Base-by-base conservation (phyloP, 2,888 invertebrate species). In the Eupithecia pulchellata region DNA sequence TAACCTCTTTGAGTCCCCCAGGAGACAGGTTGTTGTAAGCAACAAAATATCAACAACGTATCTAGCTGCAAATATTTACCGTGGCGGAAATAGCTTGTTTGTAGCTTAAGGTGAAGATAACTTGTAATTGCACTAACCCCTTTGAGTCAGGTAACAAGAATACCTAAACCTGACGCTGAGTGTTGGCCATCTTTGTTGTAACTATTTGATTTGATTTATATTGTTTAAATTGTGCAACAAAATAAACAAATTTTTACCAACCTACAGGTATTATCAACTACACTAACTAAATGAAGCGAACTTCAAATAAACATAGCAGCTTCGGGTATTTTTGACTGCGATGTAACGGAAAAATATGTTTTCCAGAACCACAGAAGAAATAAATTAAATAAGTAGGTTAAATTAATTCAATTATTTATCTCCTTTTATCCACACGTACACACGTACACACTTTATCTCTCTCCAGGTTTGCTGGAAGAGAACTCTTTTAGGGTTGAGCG, bases 31-130 rank as follows among this genome's bases (percentile, higher is more conserved):
- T 20, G 39, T 58, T 42, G 57, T 32, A 52, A 68, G 30, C 27
- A 66, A 69, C 70, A 68, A 70, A 76, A 68, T 72, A 62, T 72
- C 74, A 65, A 72, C 75, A 69, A 11, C 62, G 47, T 67, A 66
- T 73, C 55, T 47, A 68, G 66, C 72, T 69, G 63, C 71, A 76
- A 76, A 76, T 73, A 75, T 76, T 76, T 75, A 72, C 71, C 14
- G 42, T 64, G 64, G 74, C 66, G 66, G 71, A 70, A 72, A 70
- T 71, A 66, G 69, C 73, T 63, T 66, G 68, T 39, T 64, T 29
- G 73, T 66, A 64, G 52, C 52, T 4, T 25, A 4, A 52, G 52
- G 52, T 64, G 34, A 6, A 36, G 8, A n/a, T 47, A n/a, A 47
- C 60, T 67, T 72, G 61, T 72, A 73, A 72, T 70, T 70, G 74